Percentiles rank a stretch among this genome's conserved stretches.
Evolutionary conservation across 2,113 vertebrate genomes (phyloP).

Genomic region (Leucoraja erinaceus): DNA sequence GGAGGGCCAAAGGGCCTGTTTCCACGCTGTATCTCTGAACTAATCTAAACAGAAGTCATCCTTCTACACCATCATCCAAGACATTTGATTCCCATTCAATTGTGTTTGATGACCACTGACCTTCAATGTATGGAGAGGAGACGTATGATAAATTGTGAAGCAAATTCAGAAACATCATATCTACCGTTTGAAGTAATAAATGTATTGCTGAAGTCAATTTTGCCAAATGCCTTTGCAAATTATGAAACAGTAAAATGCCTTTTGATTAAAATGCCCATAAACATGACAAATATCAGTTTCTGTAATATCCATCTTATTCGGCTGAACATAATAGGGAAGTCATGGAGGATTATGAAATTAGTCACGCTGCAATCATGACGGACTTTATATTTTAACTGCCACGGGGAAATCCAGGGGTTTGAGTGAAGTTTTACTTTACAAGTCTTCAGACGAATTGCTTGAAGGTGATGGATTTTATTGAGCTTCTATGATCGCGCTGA

Average conservation of each 20-base stretch:
- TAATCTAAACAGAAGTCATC: no score
- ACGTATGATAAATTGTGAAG: neutral
- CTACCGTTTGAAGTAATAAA: neutral
- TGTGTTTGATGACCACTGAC: neutral
- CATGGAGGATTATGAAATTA: neutral
- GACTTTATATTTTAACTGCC: neutral
- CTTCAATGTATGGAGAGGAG: neutral
- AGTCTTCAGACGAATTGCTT: neutral
- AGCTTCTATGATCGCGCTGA: neutral
- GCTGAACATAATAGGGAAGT: neutral
- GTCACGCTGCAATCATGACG: neutral
- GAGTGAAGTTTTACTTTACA: neutral
- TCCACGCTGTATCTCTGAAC: no score
- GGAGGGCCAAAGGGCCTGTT: no score
- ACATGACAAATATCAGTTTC: constrained; percentile 13
- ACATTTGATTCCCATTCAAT: neutral
- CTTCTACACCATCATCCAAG: neutral
- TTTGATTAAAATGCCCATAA: neutral
- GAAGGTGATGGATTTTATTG: constrained; percentile 1
- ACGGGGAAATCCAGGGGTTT: neutral
- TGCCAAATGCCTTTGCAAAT: constrained; percentile 13
- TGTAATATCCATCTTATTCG: neutral
- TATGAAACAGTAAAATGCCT: neutral
- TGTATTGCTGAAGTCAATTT: constrained; percentile 7
- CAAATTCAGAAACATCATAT: neutral